Evolutionary conservation across 1,140 invertebrate species (phyloP).

Genomic region (Tribolium madens): DNA sequence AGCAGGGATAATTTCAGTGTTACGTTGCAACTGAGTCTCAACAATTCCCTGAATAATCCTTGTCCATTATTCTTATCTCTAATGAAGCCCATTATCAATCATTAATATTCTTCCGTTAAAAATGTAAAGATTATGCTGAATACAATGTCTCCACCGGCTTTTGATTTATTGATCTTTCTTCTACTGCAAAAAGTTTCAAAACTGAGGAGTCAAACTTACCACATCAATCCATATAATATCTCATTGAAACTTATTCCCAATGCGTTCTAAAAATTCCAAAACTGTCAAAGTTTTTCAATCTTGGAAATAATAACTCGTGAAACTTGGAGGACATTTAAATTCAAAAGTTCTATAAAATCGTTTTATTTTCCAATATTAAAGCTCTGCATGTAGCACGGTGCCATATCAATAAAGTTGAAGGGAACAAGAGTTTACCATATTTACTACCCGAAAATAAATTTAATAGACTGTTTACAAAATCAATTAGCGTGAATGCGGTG

Average conservation of each 20-base stretch:
- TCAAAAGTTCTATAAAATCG: slow-evolving; percentile 50
- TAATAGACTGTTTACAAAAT: slow-evolving; percentile 45
- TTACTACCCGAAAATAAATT: slow-evolving; percentile 14
- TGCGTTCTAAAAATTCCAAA: slow-evolving; percentile 51
- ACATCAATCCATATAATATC: slow-evolving; percentile 48
- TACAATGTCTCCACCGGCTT: background rate
- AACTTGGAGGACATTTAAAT: slow-evolving; percentile 50
- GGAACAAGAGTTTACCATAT: slow-evolving; percentile 7
- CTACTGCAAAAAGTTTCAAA: background rate
- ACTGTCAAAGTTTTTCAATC: slow-evolving; percentile 59
- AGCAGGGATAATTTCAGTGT: slow-evolving; percentile 27
- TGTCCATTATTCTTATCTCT: slow-evolving; percentile 4
- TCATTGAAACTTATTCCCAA: slow-evolving; percentile 45
- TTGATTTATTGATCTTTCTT: slow-evolving; percentile 22
- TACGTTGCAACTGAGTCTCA: slow-evolving; percentile 17
- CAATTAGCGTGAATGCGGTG: slow-evolving; percentile 49
- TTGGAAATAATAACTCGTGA: slow-evolving; percentile 54
- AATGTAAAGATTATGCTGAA: no score
- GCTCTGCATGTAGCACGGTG: slow-evolving; percentile 27
- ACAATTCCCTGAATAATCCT: slow-evolving; percentile 8
- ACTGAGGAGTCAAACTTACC: slow-evolving; percentile 34
- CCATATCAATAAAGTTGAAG: slow-evolving; percentile 45
- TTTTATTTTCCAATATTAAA: slow-evolving; percentile 51
- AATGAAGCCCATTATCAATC: background rate
- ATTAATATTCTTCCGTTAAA: background rate